A percentile compares a stretch with the other conserved stretches of the same genome.
Conservation (phyloP, 2,113 vertebrate genomes). For the Thermophis baileyi region DNA sequence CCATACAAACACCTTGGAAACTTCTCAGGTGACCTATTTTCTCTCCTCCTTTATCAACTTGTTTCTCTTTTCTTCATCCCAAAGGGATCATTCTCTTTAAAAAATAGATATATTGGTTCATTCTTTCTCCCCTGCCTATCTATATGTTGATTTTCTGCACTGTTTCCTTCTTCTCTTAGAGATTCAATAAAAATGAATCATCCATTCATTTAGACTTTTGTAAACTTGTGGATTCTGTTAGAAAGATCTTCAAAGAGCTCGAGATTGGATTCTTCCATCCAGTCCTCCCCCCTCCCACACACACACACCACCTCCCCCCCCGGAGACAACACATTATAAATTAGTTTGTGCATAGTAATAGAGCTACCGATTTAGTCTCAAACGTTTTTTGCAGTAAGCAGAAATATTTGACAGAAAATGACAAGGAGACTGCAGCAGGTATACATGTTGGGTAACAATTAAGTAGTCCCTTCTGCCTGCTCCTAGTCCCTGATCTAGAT, state of each 20-base stretch:
- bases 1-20: background rate
- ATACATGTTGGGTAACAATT: background rate
- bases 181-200: background rate
- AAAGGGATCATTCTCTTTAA: background rate
- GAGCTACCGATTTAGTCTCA: background rate
- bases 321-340: background rate
- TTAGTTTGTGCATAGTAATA: background rate
- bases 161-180: slow-evolving; percentile 14
- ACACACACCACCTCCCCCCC: background rate
- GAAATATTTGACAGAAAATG: background rate
- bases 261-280: background rate
- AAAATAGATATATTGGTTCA: background rate
- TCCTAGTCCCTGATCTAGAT: background rate
- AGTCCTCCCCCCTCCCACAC: background rate
- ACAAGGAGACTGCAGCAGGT: background rate
- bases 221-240: slow-evolving; percentile 15
- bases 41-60: background rate
- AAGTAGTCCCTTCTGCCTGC: background rate
- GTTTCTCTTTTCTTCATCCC: slow-evolving; percentile 10
- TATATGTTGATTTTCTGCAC: background rate
- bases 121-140: slow-evolving; percentile 3
- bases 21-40: background rate
- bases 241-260: slow-evolving; percentile 23
- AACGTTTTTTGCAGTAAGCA: background rate
- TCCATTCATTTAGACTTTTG: slow-evolving; percentile 33